These are phyloP conservation scores for Phymorhynchus buccinoides DNA, from an alignment of 1,140 invertebrate genomes.

Conservation along the genomic window DNA sequence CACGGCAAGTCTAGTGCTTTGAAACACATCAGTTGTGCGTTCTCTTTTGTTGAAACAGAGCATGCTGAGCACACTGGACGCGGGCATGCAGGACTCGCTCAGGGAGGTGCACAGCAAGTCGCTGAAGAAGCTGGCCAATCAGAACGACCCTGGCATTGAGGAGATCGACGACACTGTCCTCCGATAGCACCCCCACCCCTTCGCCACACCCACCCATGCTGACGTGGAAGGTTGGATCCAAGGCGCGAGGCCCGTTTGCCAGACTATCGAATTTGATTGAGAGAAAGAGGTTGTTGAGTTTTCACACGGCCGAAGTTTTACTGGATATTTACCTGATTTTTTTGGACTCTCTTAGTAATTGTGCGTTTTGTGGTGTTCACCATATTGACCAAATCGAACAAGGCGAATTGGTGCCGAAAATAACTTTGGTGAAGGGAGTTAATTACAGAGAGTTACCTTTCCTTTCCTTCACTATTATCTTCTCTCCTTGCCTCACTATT, in stretches of 20 bases:
- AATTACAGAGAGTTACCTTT: no score
- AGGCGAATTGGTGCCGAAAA: no score
- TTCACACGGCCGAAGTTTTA: neutral
- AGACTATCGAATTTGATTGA: neutral
- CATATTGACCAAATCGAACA: no score
- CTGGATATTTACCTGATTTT: neutral
- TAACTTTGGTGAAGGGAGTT: no score
- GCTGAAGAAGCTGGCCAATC: constrained; percentile 79
- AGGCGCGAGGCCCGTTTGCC: neutral
- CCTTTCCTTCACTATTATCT: no score
- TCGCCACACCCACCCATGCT: neutral
- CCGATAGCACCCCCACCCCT: no score
- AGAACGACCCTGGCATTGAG: constrained; percentile 87
- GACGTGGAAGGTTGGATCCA: neutral
- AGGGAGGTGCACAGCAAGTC: constrained; percentile 84
- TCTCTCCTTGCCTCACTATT: no score
- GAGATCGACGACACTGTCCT: constrained; percentile 93
- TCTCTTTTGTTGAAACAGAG: constrained; percentile 77
- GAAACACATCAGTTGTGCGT: no score
- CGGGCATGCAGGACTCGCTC: constrained; percentile 89
- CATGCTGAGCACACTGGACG: constrained; percentile 84
- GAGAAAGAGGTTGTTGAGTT: neutral
- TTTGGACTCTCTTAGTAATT: no score
- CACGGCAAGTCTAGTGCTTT: constrained; percentile 80
- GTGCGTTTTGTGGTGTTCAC: no score